These are phyloP conservation scores for Epizoanthus scotinus DNA, from an alignment of 92 coral and sea anemone species.

Conservation along the genomic window DNA sequence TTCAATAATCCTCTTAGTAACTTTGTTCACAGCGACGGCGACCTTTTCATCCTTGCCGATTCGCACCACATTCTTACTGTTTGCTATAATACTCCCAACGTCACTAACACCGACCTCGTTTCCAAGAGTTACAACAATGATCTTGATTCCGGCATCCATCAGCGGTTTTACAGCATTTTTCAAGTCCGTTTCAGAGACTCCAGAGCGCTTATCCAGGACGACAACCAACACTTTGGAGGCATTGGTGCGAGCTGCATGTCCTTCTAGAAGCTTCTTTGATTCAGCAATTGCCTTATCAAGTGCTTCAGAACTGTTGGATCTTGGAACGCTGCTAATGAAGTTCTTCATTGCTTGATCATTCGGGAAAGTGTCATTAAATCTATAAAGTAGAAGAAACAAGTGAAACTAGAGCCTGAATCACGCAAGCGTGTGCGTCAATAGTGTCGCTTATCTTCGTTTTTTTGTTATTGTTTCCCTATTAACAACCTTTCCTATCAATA, in stretches of 20 bases:
- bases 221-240: slow-evolving; percentile 22
- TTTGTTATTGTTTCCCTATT: too few species aligned
- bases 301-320: slow-evolving; percentile 5
- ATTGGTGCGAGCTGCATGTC: not conserved
- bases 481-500: too few species aligned
- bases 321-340: not conserved
- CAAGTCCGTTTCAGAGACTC: not conserved
- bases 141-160: slow-evolving; percentile 22
- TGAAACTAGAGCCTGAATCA: too few species aligned
- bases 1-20: slow-evolving; percentile 24
- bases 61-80: slow-evolving; percentile 2
- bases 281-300: slow-evolving; percentile 4
- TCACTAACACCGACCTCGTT: not conserved
- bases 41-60: slow-evolving; percentile 5
- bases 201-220: slow-evolving; percentile 24
- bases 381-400: not conserved
- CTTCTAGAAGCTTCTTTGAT: slow-evolving; percentile 20
- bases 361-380: slow-evolving; percentile 32
- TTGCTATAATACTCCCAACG: not conserved
- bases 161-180: slow-evolving; percentile 10
- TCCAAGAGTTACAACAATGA: slow-evolving; percentile 22
- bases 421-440: too few species aligned
- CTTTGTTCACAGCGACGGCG: not conserved
- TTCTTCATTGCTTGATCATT: slow-evolving; percentile 22
- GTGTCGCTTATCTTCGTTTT: too few species aligned